Base-by-base conservation (phyloP, 2,797 vertebrate genomes). In the Clangula hyemalis region DNA sequence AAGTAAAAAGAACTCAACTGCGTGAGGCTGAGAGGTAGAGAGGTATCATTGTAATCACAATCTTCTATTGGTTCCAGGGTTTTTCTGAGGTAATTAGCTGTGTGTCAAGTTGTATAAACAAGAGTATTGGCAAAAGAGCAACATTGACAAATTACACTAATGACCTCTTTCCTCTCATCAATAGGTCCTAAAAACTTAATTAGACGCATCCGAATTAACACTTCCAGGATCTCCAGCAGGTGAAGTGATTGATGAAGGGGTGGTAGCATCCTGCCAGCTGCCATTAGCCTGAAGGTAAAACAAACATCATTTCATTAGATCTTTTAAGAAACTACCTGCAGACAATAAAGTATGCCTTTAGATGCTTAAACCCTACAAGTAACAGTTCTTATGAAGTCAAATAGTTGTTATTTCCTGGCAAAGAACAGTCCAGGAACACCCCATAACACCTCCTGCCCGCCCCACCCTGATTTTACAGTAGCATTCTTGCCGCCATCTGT, bases 261-360 rank as follows among this genome's bases (percentile, higher is more conserved):
- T 98, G 93, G 97, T 96, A 96, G 98, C 97, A 94, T 98, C 98
- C 98, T 98, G 98, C 98, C 98, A 98, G 98, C 98, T 98, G 98
- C 97, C 97, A 25, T 98, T 98, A 97, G 98, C 98, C 98, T 99
- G 96, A 17, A 91, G 75, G 57, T 77, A 85, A 90, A 90, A 74
- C 6, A 89, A 92, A 95, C 5, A 24, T 7, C 6, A 1, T 49
- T 69, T 54, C 57, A 66, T 87, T 77, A 87, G 38, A 73, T 34
- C 75, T 53, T 34, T 61, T 43, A 76, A 49, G 45, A 69, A 60
- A 36, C 28, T 45, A 45, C 38, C 61, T 78, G 53, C 53, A 27
- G 84, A 11, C 30, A 71, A 70, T 39, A 69, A 58, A 36, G 41
- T 57, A 13, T 8, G 57, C 25, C 60, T 66, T 77, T 22, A 2